A percentile compares a stretch with the other conserved stretches of the same genome.
These are phyloP conservation scores for Hermaeophaga mercurialis DNA, from an alignment of 2,888 invertebrate genomes.

Conservation along the genomic window DNA sequence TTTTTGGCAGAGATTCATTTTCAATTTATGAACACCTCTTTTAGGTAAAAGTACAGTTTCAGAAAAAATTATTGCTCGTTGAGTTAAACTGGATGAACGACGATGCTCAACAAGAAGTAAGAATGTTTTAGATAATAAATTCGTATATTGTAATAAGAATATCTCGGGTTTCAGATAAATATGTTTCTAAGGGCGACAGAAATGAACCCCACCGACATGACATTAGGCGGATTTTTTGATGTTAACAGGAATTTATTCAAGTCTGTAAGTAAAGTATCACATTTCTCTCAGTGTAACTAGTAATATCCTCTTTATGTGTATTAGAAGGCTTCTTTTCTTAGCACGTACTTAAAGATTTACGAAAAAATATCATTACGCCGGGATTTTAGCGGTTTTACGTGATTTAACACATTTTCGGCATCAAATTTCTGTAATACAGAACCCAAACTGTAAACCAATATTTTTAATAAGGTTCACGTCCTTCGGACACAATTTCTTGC, in stretches of 20 bases:
- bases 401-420: slow-evolving; percentile 4
- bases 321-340: slow-evolving; percentile 9
- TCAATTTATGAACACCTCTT: no score
- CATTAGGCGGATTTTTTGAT: slow-evolving; percentile 74
- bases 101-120: slow-evolving; percentile 71
- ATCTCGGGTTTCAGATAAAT: slow-evolving; percentile 60
- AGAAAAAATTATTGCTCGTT: slow-evolving; percentile 74
- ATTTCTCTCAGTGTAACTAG: not conserved
- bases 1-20: no score
- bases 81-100: slow-evolving; percentile 78
- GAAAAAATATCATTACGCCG: slow-evolving; percentile 3
- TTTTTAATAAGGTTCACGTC: not conserved
- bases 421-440: slow-evolving; percentile 14
- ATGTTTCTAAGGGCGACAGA: slow-evolving; percentile 78
- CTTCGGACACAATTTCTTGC: no score
- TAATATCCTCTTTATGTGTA: not conserved
- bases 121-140: slow-evolving; percentile 3
- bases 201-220: slow-evolving; percentile 77
- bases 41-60: slow-evolving; percentile 71
- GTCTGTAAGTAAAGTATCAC: slow-evolving; percentile 60
- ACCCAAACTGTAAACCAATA: not conserved
- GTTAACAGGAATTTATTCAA: slow-evolving; percentile 75
- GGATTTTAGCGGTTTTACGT: slow-evolving; percentile 16
- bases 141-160: not conserved
- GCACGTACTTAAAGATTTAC: not conserved